Evolutionary conservation across 2,797 vertebrate genomes (phyloP).

Genomic region (Hypotaenidia okinawae): DNA sequence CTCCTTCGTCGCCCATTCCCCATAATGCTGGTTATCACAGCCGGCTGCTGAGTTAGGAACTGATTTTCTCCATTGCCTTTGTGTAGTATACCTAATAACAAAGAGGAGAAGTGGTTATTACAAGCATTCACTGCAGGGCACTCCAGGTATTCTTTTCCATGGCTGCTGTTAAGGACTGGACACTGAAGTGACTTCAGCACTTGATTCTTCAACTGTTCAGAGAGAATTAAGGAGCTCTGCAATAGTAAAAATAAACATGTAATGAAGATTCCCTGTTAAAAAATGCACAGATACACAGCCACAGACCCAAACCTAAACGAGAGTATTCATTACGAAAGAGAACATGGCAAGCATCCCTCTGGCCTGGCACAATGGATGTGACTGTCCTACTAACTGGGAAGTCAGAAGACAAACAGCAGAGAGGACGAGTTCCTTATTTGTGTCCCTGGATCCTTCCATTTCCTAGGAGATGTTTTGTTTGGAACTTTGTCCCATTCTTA

Average conservation of each 20-base stretch:
- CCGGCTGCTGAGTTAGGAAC: conserved; percentile 96
- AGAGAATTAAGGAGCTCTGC: neutral
- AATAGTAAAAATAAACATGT: neutral
- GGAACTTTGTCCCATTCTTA: neutral
- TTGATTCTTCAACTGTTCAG: neutral
- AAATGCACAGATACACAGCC: neutral
- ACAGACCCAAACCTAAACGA: neutral
- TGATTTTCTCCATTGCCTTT: conserved; percentile 98
- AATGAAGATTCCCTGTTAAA: neutral
- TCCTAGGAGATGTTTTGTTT: neutral
- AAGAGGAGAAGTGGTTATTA: conserved; percentile 13
- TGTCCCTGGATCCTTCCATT: neutral
- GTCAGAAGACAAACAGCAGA: neutral
- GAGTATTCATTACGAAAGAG: neutral
- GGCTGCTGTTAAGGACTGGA: neutral
- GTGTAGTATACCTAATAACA: conserved; percentile 92
- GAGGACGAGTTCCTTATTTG: neutral
- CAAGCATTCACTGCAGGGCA: neutral
- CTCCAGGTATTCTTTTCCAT: conserved; percentile 10
- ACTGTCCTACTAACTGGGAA: neutral
- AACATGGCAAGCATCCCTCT: neutral
- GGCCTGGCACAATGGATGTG: neutral
- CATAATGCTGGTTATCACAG: conserved; percentile 97
- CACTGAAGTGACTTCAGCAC: neutral
- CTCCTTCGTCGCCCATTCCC: conserved; percentile 95